phyloP scores from a whole-genome alignment of 2,888 invertebrate genomes.

The Heliconius charithonia region DNA sequence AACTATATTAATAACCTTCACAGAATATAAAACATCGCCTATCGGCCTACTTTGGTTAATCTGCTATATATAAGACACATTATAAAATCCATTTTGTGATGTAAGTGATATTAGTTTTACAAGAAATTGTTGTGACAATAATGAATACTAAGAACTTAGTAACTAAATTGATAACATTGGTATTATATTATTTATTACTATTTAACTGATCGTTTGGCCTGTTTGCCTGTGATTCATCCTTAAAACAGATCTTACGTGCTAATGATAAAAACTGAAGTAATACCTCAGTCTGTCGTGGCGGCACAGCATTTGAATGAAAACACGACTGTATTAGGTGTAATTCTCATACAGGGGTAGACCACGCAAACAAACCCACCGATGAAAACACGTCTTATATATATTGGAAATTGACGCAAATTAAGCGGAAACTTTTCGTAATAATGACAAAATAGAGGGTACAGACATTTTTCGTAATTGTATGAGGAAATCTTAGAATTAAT shows the following conservation, averaged over 20 bases:
- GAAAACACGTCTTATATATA: too few relatives aligned
- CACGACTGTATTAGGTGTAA: too few relatives aligned
- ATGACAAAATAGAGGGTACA: neutral
- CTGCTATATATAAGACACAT: constrained; percentile 4
- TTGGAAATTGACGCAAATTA: neutral
- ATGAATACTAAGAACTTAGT: neutral
- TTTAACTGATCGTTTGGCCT: too few relatives aligned
- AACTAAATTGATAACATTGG: neutral
- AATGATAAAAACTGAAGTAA: too few relatives aligned
- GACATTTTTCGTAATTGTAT: neutral
- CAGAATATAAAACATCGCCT: constrained; percentile 1
- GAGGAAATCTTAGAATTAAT: neutral
- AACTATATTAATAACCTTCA: constrained; percentile 22
- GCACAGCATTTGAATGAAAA: too few relatives aligned
- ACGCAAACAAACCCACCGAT: too few relatives aligned
- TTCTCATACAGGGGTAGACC: too few relatives aligned
- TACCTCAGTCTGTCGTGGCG: too few relatives aligned
- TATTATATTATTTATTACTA: too few relatives aligned
- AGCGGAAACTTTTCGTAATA: neutral
- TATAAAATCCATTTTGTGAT: neutral
- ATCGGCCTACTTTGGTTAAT: constrained; percentile 16
- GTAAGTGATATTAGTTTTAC: neutral
- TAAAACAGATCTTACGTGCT: too few relatives aligned
- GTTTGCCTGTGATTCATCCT: too few relatives aligned
- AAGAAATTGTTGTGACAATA: neutral